Evolutionary conservation across 2,888 invertebrate genomes (phyloP), one percentile per base, ranked within the genome.

Genomic region (Myopa testacea): DNA sequence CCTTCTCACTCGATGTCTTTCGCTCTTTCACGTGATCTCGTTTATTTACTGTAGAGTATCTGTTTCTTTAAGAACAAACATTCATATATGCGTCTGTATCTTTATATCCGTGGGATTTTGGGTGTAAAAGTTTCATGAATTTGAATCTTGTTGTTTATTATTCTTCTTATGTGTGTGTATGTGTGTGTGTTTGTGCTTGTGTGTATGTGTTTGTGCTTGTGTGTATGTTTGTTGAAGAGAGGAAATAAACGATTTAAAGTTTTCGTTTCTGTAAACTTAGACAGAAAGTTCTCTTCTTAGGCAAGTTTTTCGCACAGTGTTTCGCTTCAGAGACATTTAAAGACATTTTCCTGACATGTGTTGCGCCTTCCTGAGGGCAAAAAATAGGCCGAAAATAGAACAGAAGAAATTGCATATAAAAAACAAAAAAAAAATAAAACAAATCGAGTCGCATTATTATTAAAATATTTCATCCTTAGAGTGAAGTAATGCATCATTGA

Each of bases 21-120:
- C 19, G 14, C 16, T 37, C 16, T n/a, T 26, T 73, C 62, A 12
- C 38, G 1, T n/a, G 14, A 6, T 55, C 55, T 55, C 55, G 14
- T 55, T 55, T 55, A n/a, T 5, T 55, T 55, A 55, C 5, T 14
- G 37, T 38, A 4, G 58, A 16, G 5, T 73, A 26, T 63, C 34
- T 63, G 8, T 60, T 14, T 58, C 55, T 38, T 34, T 52, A 50
- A 50, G 8, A 34, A 62, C 34, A 73, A 45, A 34, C 62, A 63
- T 65, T 12, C 14, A 65, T 55, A 19, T 26, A 62, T 62, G 65
- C 12, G 26, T 65, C 38, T 52, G 75, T 67, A 40, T 67, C 75
- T 75, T 58, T 75, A 52, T 75, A 75, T 68, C 55, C 75, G 75
- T 65, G 67, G 67, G 67, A 65, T 52, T 67, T 70, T 14, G 50